Conservation (phyloP, 2,888 invertebrate genomes). For the Spodoptera picta region DNA sequence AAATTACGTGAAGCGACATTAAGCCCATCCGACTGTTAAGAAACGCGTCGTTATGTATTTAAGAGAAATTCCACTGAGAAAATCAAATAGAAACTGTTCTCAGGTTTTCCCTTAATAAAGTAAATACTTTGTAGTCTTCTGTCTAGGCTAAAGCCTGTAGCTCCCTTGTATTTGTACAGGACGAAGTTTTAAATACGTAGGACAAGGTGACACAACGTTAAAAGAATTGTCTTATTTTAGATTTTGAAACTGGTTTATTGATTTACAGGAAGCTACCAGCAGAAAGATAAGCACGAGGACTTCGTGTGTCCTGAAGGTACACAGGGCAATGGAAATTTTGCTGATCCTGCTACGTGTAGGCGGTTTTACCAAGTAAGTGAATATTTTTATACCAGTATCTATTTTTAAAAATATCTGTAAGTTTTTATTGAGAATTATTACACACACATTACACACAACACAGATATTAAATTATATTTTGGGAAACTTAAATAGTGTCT, state of each 20-base stretch:
- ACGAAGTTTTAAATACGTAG: slow-evolving; percentile 43
- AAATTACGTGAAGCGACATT: slow-evolving; percentile 4
- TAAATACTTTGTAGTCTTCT: slow-evolving; percentile 41
- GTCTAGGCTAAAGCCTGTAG: slow-evolving; percentile 25
- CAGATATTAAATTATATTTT: too few relatives aligned
- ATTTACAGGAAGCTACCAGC: slow-evolving; percentile 80
- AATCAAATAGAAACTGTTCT: slow-evolving; percentile 49
- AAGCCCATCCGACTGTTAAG: slow-evolving; percentile 30
- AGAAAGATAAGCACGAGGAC: slow-evolving; percentile 88
- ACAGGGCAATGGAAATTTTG: slow-evolving; percentile 94
- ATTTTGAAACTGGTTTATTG: slow-evolving; percentile 31
- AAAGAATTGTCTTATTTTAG: slow-evolving; percentile 5
- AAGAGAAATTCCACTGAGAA: slow-evolving; percentile 35
- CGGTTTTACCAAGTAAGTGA: slow-evolving; percentile 94
- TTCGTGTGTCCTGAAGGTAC: slow-evolving; percentile 94
- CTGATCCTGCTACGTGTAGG: slow-evolving; percentile 95
- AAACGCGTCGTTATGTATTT: slow-evolving; percentile 39
- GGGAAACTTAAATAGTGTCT: too few relatives aligned
- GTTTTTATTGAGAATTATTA: too few relatives aligned
- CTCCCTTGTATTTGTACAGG: slow-evolving; percentile 33
- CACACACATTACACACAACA: too few relatives aligned
- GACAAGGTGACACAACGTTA: slow-evolving; percentile 27
- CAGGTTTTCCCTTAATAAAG: slow-evolving; percentile 45
- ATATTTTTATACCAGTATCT: not conserved
- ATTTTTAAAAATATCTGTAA: not conserved